These are phyloP conservation scores for Riparia riparia DNA, from an alignment of 2,113 vertebrate genomes.

Conservation along the genomic window DNA sequence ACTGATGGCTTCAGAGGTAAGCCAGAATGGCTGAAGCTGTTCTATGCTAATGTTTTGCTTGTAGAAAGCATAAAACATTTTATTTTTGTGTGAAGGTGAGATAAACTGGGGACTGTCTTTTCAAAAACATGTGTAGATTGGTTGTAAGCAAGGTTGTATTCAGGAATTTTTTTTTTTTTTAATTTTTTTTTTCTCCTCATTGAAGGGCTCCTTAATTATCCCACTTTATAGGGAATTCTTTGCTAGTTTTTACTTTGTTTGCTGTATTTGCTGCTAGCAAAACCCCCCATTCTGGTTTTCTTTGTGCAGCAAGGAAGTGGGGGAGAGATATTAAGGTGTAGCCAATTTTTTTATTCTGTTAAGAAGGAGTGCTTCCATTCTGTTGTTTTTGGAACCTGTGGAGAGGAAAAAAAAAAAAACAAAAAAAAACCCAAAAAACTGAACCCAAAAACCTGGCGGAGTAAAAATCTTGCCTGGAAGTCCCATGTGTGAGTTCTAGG, in stretches of 20 bases:
- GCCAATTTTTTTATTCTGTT: neutral
- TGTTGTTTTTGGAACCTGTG: neutral
- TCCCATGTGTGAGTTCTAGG: neutral
- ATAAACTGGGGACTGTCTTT: neutral
- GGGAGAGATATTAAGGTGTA: neutral
- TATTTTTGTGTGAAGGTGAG: neutral
- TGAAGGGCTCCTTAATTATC: neutral
- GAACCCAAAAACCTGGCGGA: rapidly evolving
- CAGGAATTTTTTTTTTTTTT: neutral
- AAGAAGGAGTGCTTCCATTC: neutral
- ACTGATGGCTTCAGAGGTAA: neutral
- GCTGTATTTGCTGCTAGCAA: neutral
- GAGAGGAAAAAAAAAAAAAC: neutral
- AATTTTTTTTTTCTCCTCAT: rapidly evolving
- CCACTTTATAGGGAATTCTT: neutral
- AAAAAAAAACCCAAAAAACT: neutral
- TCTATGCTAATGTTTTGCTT: neutral
- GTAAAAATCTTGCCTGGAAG: neutral
- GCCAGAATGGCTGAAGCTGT: neutral
- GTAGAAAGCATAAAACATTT: neutral
- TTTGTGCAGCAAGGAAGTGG: neutral
- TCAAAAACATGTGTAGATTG: neutral
- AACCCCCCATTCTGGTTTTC: neutral
- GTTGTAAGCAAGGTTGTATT: neutral
- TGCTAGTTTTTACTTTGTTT: neutral